Base-by-base conservation (phyloP, 2,888 invertebrate species). In the Rhogogaster chlorosoma region DNA sequence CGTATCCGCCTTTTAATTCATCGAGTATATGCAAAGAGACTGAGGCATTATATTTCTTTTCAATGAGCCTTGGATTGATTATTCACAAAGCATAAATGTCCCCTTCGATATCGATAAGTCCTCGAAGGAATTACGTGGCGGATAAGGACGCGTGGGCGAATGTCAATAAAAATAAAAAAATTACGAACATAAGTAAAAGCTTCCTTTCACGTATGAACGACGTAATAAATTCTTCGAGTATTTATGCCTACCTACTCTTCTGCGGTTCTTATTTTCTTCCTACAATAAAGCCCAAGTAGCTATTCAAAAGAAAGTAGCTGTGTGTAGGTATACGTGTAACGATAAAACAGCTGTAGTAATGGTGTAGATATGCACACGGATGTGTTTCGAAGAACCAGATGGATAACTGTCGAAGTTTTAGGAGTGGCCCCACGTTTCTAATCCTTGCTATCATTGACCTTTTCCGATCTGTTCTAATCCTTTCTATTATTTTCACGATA, bases 31-130 rank as follows among this genome's bases (percentile, higher is more conserved):
- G 32, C 18, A 32, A 6, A 32, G 18, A 32, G 32, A n/a, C 15
- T 36, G 32, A 5, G 12, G 26, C 4, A 36, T 70, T 36, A 36
- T 6, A 70, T n/a, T 36, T 0, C n/a, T 29, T 75, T 29, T 22
- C 26, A 75, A 26, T 22, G 45, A 45, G 10, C 45, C 45, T 75
- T 75, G 75, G 75, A 75, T 75, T 45, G 45, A 45, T 75, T 75
- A 75, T 75, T 75, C 45, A 45, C 7, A 26, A 45, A 75, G 15
- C 7, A 70, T 26, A 26, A 73, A 73, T 26, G 26, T 32, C 36
- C 32, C 70, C 9, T 70, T 70, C 70, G 26, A 70, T 70, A 73
- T 22, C 22, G 22, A 75, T 15, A 75, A 26, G 38, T 75, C 38
- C 45, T 45, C 42, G 75, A 45, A 42, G 7, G 38, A 22, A 75